These are phyloP conservation scores for Cephalopholis sonnerati DNA, from an alignment of 2,113 vertebrate species.

Conservation along the genomic window DNA sequence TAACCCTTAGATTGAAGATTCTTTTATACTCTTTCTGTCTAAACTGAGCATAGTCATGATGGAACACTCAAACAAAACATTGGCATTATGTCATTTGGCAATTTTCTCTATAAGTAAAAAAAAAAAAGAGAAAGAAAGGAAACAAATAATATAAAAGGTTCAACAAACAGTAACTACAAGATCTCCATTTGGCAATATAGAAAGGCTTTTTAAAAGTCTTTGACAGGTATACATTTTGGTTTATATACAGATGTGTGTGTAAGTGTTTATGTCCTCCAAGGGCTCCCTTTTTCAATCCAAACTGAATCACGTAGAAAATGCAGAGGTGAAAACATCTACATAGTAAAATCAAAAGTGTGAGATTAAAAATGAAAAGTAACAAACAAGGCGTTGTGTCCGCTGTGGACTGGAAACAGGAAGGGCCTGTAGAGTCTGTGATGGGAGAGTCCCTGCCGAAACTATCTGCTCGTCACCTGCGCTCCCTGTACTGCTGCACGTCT, in stretches of 20 bases:
- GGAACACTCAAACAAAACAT: slow-evolving; percentile 67
- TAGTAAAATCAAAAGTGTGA: slow-evolving; percentile 51
- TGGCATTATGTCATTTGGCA: slow-evolving; percentile 82
- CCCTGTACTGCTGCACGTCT: not conserved
- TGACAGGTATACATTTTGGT: slow-evolving; percentile 73
- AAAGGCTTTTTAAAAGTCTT: slow-evolving; percentile 72
- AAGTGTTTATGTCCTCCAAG: slow-evolving; percentile 24
- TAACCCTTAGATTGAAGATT: slow-evolving; percentile 24
- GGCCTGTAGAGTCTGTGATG: slow-evolving; percentile 49
- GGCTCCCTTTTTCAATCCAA: slow-evolving; percentile 81
- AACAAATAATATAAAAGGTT: slow-evolving; percentile 70
- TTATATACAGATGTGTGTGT: slow-evolving; percentile 71
- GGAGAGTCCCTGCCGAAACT: slow-evolving; percentile 60
- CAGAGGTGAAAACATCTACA: slow-evolving; percentile 58
- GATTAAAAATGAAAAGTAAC: slow-evolving; percentile 52
- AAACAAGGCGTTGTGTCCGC: slow-evolving; percentile 52
- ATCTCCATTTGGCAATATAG: slow-evolving; percentile 83
- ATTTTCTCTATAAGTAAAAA: slow-evolving; percentile 61
- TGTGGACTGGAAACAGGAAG: slow-evolving; percentile 49
- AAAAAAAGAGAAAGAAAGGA: slow-evolving; percentile 45
- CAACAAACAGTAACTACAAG: slow-evolving; percentile 67
- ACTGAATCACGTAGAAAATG: slow-evolving; percentile 69
- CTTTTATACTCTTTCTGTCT: slow-evolving; percentile 9
- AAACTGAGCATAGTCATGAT: slow-evolving; percentile 27
- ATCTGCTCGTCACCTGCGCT: slow-evolving; percentile 6